These are phyloP conservation scores for Brachyptera risi DNA, from an alignment of 2,888 invertebrate species.

Conservation along the genomic window DNA sequence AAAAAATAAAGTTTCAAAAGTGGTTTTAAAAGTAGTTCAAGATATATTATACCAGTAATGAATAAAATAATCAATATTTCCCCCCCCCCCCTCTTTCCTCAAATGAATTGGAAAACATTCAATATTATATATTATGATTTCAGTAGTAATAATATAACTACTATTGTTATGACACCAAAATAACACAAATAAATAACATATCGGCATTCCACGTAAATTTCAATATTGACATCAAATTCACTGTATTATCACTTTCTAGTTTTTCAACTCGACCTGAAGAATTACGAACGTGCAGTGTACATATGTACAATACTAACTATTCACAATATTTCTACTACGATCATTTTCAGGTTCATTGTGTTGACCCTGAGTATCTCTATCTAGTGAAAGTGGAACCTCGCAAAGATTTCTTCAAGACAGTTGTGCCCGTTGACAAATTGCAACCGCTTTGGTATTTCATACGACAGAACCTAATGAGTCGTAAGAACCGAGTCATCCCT, in stretches of 20 bases:
- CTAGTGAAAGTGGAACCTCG: conserved; percentile 63
- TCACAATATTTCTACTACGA: background rate
- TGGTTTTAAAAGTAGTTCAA: too few relatives aligned
- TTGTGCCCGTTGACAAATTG: conserved; percentile 49
- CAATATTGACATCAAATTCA: too few relatives aligned
- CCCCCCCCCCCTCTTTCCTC: too few relatives aligned
- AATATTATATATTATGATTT: too few relatives aligned
- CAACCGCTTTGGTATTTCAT: conserved; percentile 67
- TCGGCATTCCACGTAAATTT: too few relatives aligned
- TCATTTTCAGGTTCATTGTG: conserved; percentile 38
- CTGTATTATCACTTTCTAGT: background rate
- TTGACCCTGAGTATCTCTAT: conserved; percentile 55
- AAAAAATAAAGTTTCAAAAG: too few relatives aligned
- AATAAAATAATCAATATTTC: too few relatives aligned
- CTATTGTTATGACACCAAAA: too few relatives aligned
- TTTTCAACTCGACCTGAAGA: background rate
- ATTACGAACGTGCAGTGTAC: background rate
- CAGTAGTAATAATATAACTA: too few relatives aligned
- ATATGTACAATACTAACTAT: background rate
- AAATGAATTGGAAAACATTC: too few relatives aligned
- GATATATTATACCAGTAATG: too few relatives aligned
- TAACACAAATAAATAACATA: too few relatives aligned
- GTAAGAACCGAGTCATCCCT: conserved; percentile 60
- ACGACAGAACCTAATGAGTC: conserved; percentile 57
- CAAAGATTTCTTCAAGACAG: conserved; percentile 37